Base-by-base conservation (phyloP, 2,888 invertebrate genomes). In the Cheilosia variabilis region DNA sequence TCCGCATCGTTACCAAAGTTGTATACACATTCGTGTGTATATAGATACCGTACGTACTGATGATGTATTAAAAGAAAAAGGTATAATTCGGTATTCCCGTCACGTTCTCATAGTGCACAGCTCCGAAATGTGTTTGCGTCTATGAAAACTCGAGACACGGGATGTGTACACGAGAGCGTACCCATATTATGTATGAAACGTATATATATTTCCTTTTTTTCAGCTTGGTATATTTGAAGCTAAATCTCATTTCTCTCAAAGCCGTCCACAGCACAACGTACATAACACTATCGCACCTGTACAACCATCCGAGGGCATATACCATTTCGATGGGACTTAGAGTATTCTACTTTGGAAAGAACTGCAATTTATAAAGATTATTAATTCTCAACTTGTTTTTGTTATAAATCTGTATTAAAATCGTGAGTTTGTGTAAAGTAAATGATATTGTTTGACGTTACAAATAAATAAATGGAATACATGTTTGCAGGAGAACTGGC, bases 51-150 rank as follows among this genome's bases (percentile, higher is more conserved):
- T 43, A 37, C 37, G 13, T 37, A 72, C 75, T 75, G 79, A 84
- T 79, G 79, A 79, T 79, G 69, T 84, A 79, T 84, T 84, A 69
- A 84, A 84, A 37, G 63, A 57, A 76, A 81, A 57, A 76, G 69
- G 62, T 62, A 53, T 15, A 31, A 62, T 62, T 62, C 37, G 22
- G 53, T 31, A 79, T 84, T 73, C 73, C 31, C 10, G 75, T 84
- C 75, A 84, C 79, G 79, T 84, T 69, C 69, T 69, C 84, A 79
- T 83, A 83, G 83, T 83, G 83, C 78, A 83, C 72, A 83, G 83
- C 75, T 45, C 57, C 79, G 65, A 84, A 84, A 84, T 84, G 84
- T 84, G 75, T 84, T 79, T 79, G 84, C 79, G 79, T 79, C 84
- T 84, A 75, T 79, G 84, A 79, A 84, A 84, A 82, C 77, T 58